phyloP scores from a whole-genome alignment of 2,797 vertebrate species.

The Poeciliopsis paucimaculata region DNA sequence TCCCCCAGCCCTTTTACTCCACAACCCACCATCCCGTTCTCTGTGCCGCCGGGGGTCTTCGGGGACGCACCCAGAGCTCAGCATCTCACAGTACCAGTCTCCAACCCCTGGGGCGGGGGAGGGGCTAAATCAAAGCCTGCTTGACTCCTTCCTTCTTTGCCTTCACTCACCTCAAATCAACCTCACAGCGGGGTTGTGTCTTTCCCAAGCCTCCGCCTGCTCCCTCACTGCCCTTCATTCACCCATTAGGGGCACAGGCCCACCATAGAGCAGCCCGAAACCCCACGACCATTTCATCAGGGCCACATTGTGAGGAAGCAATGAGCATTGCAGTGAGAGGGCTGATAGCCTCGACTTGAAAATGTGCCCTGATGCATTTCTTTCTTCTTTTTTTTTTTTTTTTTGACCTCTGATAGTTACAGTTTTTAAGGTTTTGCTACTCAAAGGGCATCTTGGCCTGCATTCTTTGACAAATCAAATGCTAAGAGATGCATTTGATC shows the following conservation, averaged over 20 bases:
- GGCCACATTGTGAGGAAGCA: constrained; percentile 81
- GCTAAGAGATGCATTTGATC: constrained; percentile 75
- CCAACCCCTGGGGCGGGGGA: constrained; percentile 65
- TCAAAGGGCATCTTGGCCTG: constrained; percentile 74
- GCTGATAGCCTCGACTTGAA: constrained; percentile 71
- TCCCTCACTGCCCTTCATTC: constrained; percentile 63
- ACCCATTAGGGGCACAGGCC: constrained; percentile 73
- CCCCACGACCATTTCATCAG: constrained; percentile 80
- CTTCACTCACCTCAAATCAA: constrained; percentile 81
- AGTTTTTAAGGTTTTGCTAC: constrained; percentile 72
- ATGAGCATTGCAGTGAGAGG: constrained; percentile 63
- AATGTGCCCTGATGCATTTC: constrained; percentile 74
- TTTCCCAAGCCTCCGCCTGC: constrained; percentile 67
- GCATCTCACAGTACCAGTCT: constrained; percentile 61
- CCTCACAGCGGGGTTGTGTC: constrained; percentile 75
- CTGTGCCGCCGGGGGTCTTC: constrained; percentile 71
- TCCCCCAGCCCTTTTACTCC: constrained; percentile 40
- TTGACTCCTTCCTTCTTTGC: constrained; percentile 67
- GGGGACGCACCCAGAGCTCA: constrained; percentile 66
- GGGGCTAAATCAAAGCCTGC: constrained; percentile 75
- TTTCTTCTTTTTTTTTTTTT: constrained; percentile 15
- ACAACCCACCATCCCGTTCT: constrained; percentile 43
- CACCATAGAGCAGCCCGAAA: constrained; percentile 71
- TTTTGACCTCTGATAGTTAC: constrained; percentile 71
- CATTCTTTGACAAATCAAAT: constrained; percentile 74